These are phyloP conservation scores for Nothobranchius furzeri DNA, from an alignment of 2,113 vertebrate species.

Conservation along the genomic window DNA sequence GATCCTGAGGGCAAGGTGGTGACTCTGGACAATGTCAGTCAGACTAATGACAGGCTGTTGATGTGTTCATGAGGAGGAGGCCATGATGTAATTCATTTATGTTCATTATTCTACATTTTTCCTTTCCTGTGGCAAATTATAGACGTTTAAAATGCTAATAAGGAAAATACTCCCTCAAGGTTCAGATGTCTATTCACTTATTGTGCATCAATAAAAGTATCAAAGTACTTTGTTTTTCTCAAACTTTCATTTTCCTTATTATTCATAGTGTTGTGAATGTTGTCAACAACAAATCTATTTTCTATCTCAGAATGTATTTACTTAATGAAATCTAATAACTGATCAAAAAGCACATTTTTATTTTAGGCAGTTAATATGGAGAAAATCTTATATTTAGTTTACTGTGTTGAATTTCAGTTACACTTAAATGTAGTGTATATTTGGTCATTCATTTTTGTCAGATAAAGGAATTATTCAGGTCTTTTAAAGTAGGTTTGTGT, in stretches of 20 bases:
- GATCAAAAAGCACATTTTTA: too few species aligned
- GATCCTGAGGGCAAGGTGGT: slow-evolving; percentile 93
- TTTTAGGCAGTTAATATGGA: too few species aligned
- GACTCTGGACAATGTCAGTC: slow-evolving; percentile 25
- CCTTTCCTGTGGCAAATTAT: background rate
- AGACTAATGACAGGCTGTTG: background rate
- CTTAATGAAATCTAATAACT: background rate
- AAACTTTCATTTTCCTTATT: slow-evolving; percentile 1
- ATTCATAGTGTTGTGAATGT: background rate
- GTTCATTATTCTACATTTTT: background rate
- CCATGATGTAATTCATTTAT: slow-evolving; percentile 1
- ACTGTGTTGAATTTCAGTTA: too few species aligned
- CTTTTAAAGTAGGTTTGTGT: too few species aligned
- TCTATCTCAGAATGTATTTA: background rate
- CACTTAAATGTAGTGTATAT: too few species aligned
- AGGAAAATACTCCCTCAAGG: background rate
- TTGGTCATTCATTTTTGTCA: too few species aligned
- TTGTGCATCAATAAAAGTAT: slow-evolving; percentile 1
- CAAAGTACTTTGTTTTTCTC: background rate
- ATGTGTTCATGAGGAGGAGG: background rate
- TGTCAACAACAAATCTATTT: background rate
- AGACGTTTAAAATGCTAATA: background rate
- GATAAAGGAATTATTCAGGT: too few species aligned
- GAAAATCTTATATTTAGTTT: too few species aligned
- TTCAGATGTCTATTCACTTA: background rate